Percentiles rank a stretch among this genome's conserved stretches.
Evolutionary conservation across 1,140 invertebrate genomes (phyloP).

Genomic region (Heliconius melpomene): DNA sequence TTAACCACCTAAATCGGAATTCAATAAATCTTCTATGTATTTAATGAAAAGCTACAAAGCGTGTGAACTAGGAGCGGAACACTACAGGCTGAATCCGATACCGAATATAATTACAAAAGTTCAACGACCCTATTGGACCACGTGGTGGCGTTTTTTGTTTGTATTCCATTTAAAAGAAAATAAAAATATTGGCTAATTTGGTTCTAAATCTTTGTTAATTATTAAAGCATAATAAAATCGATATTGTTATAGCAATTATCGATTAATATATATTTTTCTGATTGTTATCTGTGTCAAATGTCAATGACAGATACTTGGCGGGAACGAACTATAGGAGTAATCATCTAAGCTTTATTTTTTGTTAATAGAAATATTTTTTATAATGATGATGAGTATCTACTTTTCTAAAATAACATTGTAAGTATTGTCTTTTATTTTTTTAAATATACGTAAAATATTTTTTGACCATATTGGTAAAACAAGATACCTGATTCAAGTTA

Average conservation of each 20-base stretch:
- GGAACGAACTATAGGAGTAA: background rate
- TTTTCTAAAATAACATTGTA: no score
- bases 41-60: slow-evolving; percentile 21
- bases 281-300: slow-evolving; percentile 6
- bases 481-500: background rate
- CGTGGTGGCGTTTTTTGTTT: slow-evolving; percentile 39
- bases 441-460: background rate
- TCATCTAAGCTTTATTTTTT: background rate
- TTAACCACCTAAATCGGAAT: background rate
- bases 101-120: slow-evolving; percentile 49
- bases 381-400: no score
- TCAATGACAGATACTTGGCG: slow-evolving; percentile 8
- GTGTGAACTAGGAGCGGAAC: slow-evolving; percentile 37
- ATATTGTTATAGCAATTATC: background rate
- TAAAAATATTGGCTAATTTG: background rate
- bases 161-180: slow-evolving; percentile 29
- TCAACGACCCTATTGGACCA: slow-evolving; percentile 37
- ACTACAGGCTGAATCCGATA: slow-evolving; percentile 39
- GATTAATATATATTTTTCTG: background rate
- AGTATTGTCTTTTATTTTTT: background rate
- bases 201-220: background rate
- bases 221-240: background rate
- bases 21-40: slow-evolving; percentile 1
- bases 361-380: background rate
- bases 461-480: background rate